Percentiles rank a stretch among this genome's conserved stretches.
phyloP scores from a whole-genome alignment of 2,797 vertebrate species.

The Threskiornis aethiopicus region DNA sequence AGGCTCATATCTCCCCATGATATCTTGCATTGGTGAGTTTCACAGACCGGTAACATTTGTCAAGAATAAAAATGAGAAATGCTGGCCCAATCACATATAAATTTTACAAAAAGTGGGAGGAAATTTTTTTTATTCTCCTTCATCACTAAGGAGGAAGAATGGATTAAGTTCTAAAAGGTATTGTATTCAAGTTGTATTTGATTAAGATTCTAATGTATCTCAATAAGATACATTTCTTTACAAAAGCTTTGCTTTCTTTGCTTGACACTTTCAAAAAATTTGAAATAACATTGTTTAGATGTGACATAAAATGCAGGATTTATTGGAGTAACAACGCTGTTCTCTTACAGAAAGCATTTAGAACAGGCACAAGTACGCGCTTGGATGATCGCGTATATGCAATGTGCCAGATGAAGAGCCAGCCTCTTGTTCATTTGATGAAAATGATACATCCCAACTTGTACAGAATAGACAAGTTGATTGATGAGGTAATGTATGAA shows the following conservation, averaged over 20 bases:
- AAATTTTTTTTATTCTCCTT: background rate
- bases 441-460: slow-evolving; percentile 91
- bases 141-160: background rate
- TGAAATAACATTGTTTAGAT: background rate
- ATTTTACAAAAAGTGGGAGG: background rate
- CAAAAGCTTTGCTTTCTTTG: background rate
- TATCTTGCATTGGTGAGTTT: background rate
- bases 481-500: slow-evolving; percentile 84
- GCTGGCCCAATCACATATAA: background rate
- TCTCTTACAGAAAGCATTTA: slow-evolving; percentile 88
- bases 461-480: slow-evolving; percentile 91
- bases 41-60: background rate
- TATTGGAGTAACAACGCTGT: background rate
- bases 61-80: background rate
- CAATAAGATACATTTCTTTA: background rate
- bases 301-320: background rate
- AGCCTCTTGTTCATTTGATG: slow-evolving; percentile 92
- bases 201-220: background rate
- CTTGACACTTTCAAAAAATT: background rate
- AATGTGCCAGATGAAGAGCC: slow-evolving; percentile 98
- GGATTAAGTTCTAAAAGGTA: background rate
- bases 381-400: slow-evolving; percentile 93
- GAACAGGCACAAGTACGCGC: slow-evolving; percentile 90
- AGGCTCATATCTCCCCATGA: fast-evolving
- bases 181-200: background rate